Evolutionary conservation across 2,113 vertebrate species (phyloP), one percentile per base, ranked within the genome.

Genomic region (Stegastes partitus): DNA sequence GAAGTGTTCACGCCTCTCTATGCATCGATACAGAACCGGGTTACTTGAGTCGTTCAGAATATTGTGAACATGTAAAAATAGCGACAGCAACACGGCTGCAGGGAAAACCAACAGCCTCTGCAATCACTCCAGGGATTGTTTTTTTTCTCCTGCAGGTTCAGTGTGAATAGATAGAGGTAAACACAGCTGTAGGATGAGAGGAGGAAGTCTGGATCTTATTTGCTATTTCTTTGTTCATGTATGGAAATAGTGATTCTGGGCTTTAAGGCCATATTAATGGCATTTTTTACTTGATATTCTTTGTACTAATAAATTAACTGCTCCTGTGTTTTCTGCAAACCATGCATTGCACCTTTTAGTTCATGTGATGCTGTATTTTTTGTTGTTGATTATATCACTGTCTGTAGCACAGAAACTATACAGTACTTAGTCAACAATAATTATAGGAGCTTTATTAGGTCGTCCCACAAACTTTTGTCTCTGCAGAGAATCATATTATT

Each of bases 131-230:
- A 25, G 65, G 58, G 63, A 74, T 12, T 49, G n/a, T n/a, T n/a
- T n/a, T n/a, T n/a, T n/a, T 37, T 50, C 22, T 6, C 5, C 34
- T 49, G 25, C n/a, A 22, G 51, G 58, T 57, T 56, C 26, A 39
- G 15, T 54, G 44, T 62, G 57, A 63, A 62, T 16, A 62, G 12
- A 39, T 11, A 25, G 50, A 74, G n/a, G 39, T 58, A 42, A 75
- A 59, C 59, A 55, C 8, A 65, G 39, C 58, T 11, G 12, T 21
- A 18, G 21, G 10, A 42, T 3, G 11, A 22, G n/a, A 56, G 26
- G 23, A 37, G 55, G 18, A 53, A 19, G 44, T 14, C 19, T 51
- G 16, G 4, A n/a, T 58, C 6, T 66, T 58, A n/a, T 39, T 42
- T 21, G 37, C 50, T 15, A 16, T 39, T 39, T 57, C 19, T 53